Evolutionary conservation across 2,888 invertebrate species (phyloP).

Genomic region (Lysandra bellargus): DNA sequence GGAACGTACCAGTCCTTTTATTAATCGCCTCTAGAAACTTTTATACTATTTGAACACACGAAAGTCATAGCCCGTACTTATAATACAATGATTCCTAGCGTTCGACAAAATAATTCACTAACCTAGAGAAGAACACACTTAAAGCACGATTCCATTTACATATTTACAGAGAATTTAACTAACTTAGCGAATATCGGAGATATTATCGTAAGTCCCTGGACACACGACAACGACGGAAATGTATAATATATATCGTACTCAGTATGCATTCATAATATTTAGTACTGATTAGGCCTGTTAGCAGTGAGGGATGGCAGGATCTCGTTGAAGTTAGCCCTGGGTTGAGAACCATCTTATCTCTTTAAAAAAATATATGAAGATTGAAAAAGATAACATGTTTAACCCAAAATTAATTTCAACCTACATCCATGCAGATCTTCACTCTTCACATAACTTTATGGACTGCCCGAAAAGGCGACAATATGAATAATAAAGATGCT

Average conservation of each 20-base stretch:
- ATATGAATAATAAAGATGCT: too few relatives aligned
- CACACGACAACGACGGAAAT: neutral
- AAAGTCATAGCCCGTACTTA: slow-evolving; percentile 34
- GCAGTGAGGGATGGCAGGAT: too few relatives aligned
- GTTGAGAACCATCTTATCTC: too few relatives aligned
- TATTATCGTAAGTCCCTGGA: slow-evolving; percentile 34
- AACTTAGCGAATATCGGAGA: slow-evolving; percentile 42
- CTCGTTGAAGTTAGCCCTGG: too few relatives aligned
- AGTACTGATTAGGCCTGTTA: too few relatives aligned
- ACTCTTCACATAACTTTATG: too few relatives aligned
- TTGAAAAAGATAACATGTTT: too few relatives aligned
- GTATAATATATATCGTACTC: too few relatives aligned
- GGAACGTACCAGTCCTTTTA: slow-evolving; percentile 47
- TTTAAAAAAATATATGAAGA: too few relatives aligned
- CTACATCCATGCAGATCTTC: too few relatives aligned
- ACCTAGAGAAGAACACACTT: slow-evolving; percentile 69
- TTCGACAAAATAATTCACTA: slow-evolving; percentile 45
- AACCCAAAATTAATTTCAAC: too few relatives aligned
- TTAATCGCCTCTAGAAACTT: slow-evolving; percentile 4
- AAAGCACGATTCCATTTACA: slow-evolving; percentile 77
- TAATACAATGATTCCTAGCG: slow-evolving; percentile 36
- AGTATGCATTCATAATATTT: neutral
- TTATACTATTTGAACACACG: slow-evolving; percentile 31
- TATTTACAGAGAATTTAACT: slow-evolving; percentile 66
- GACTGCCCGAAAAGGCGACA: too few relatives aligned